Conservation (phyloP, 1,140 invertebrate species). For the Tetraneura akinire region DNA sequence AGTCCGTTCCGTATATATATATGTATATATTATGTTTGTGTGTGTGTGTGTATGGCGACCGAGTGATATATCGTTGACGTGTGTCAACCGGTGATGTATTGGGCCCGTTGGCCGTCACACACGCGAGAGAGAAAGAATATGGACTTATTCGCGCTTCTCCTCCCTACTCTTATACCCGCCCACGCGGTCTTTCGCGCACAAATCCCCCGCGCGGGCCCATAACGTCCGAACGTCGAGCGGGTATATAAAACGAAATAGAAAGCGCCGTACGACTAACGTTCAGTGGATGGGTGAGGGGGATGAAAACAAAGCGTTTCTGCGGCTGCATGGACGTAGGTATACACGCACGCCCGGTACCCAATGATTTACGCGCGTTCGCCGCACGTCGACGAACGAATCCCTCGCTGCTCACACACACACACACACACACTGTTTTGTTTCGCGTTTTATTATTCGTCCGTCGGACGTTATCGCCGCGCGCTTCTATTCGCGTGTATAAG, state of each 20-base stretch:
- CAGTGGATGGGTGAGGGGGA: not conserved
- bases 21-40: too few relatives aligned
- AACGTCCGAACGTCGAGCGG: too few relatives aligned
- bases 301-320: constrained; percentile 31
- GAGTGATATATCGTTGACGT: constrained; percentile 51
- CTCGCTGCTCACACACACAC: too few relatives aligned
- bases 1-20: constrained; percentile 15
- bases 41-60: constrained; percentile 39
- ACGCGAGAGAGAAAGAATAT: constrained; percentile 2
- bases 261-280: not conserved
- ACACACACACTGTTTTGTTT: not conserved
- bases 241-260: not conserved
- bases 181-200: constrained; percentile 12
- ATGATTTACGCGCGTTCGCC: constrained; percentile 40
- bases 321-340: too few relatives aligned
- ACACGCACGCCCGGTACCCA: not conserved
- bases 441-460: not conserved
- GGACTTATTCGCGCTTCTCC: not conserved
- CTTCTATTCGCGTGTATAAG: too few relatives aligned
- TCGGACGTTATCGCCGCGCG: constrained; percentile 1
- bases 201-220: constrained; percentile 3
- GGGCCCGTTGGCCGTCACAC: constrained; percentile 47
- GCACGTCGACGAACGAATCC: constrained; percentile 24
- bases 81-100: constrained; percentile 52
- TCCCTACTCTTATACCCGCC: not conserved